A percentile compares a stretch with the other conserved stretches of the same genome.
Evolutionary conservation across 2,888 invertebrate genomes (phyloP).

Genomic region (Hydrotaea cyrtoneurina): DNA sequence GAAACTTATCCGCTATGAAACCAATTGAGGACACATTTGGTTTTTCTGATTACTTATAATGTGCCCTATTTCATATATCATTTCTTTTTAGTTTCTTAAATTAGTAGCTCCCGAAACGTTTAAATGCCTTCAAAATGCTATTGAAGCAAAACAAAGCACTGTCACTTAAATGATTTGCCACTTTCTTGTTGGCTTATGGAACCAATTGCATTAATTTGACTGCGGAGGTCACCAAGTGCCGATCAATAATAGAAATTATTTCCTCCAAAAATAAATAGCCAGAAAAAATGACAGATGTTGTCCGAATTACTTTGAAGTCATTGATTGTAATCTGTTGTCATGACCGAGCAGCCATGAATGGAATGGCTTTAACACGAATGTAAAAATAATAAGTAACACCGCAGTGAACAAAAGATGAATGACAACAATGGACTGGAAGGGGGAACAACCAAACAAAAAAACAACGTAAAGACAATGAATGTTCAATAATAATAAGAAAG

Average conservation of each 20-base stretch:
- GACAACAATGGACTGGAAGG: conserved; percentile 2
- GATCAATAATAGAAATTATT: conserved; percentile 45
- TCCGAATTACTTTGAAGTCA: conserved; percentile 16
- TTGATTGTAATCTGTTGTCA: conserved; percentile 53
- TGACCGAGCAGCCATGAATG: conserved; percentile 24
- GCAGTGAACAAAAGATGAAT: conserved; percentile 31
- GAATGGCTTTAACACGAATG: conserved; percentile 51
- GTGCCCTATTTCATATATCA: too few relatives aligned
- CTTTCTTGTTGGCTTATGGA: not conserved
- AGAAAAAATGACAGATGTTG: conserved; percentile 11
- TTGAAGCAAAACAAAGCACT: too few relatives aligned
- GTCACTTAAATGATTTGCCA: not conserved
- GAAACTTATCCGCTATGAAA: too few relatives aligned
- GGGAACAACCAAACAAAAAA: not conserved
- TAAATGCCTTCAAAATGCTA: too few relatives aligned
- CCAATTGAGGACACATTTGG: too few relatives aligned
- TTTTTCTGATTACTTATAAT: too few relatives aligned
- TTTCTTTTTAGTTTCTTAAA: too few relatives aligned
- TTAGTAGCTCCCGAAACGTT: too few relatives aligned
- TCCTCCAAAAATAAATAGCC: not conserved
- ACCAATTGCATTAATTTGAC: not conserved
- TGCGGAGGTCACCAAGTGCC: conserved; percentile 33
- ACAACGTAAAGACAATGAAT: not conserved
- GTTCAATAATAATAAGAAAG: not conserved
- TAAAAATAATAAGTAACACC: conserved; percentile 11